Base-by-base conservation (phyloP, 2,888 invertebrate species). In the Leucania comma region DNA sequence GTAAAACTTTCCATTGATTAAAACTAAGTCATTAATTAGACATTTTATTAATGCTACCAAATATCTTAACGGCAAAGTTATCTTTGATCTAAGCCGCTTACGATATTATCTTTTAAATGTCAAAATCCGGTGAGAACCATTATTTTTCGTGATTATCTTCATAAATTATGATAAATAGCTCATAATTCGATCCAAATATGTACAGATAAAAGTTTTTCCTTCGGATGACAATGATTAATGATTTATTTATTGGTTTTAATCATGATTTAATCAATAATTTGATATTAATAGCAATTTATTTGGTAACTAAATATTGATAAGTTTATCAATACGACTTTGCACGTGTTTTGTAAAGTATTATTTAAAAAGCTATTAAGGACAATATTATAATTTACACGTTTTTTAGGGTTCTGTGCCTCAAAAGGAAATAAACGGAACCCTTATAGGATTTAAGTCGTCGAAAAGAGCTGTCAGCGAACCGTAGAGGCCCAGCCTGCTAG, bases 1-100 rank as follows among this genome's bases (percentile, higher is more conserved):
- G 12, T 42, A 35, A 68, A 68, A 70, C 4, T 38, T 72, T 72
- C 72, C 72, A 59, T 12, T 38, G 0, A 24, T 9, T 29, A 58
- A 50, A 50, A 10, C 29, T 9, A 50, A 8, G 2, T 20, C 0
- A 20, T 2, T 42, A 9, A n/a, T 6, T 58, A 26, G 4, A 29
- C 26, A 1, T 35, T 24, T 56, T 1, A 29, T 17, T 0, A 29
- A 60, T 17, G 3, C 17, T 42, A 53, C 14, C 2, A 32, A 56
- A 53, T 2, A 72, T 53, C 6, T 60, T 6, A 0, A 5, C 32
- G 17, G 42, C 32, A 26, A 50, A n/a, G 12, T 58, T 17, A 48
- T 69, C 57, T 22, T 3, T 12, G 0, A 51, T 29, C 38, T 51
- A 72, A 74, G 35, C 56, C 10, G 56, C n/a, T 63, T 64, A 57